Evolutionary conservation across 2,888 invertebrate genomes (phyloP).

Genomic region (Cylindroiulus punctatus): DNA sequence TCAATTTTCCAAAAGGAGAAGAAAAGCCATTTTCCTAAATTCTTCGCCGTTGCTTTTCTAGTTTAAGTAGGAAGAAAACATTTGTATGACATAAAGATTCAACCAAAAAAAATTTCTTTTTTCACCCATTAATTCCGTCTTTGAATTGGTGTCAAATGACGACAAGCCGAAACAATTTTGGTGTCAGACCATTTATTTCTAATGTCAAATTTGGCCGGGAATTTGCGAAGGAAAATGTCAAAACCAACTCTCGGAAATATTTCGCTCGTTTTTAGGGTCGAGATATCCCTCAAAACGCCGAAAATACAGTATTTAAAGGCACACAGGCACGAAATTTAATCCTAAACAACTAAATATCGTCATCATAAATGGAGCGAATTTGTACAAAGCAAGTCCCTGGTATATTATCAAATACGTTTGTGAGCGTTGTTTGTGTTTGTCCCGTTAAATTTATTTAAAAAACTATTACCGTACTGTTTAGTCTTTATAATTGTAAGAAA

Average conservation of each 20-base stretch:
- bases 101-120: constrained; percentile 1
- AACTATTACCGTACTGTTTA: no score
- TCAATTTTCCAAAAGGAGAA: neutral
- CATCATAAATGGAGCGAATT: neutral
- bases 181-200: constrained; percentile 45
- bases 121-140: neutral
- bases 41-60: constrained; percentile 30
- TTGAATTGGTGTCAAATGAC: constrained; percentile 39
- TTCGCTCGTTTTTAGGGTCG: neutral
- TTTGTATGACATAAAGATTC: constrained; percentile 47
- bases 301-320: neutral
- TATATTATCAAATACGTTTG: neutral
- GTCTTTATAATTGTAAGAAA: no score
- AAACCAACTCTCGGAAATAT: neutral
- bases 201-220: constrained; percentile 44
- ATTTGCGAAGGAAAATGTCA: neutral
- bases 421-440: no score
- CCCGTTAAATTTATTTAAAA: neutral
- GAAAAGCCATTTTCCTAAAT: constrained; percentile 18
- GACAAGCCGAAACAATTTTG: constrained; percentile 45
- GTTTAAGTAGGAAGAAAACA: constrained; percentile 45
- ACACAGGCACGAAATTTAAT: neutral
- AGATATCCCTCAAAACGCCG: neutral
- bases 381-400: neutral
- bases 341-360: neutral